Evolutionary conservation across 1,140 invertebrate genomes (phyloP).

Genomic region (Geopemphigus sp.): DNA sequence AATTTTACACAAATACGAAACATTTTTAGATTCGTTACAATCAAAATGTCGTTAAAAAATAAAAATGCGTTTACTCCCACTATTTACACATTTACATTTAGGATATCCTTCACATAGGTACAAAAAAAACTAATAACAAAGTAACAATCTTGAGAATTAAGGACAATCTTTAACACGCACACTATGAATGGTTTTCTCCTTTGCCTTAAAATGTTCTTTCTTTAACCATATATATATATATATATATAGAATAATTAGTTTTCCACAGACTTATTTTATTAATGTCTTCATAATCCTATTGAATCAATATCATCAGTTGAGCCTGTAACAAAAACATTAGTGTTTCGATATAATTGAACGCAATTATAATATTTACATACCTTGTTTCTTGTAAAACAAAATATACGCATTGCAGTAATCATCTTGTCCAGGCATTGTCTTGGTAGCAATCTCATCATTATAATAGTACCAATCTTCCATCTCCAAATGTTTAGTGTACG

Average conservation of each 20-base stretch:
- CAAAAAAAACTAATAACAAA: conserved; percentile 35
- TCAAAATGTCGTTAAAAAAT: conserved; percentile 19
- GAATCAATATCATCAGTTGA: background rate
- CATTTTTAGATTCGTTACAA: no score
- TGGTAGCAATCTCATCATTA: conserved; percentile 65
- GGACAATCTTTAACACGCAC: background rate
- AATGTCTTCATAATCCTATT: background rate
- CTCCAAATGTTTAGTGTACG: conserved; percentile 65
- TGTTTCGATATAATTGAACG: background rate
- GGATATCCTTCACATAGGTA: background rate
- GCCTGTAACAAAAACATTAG: conserved; percentile 10
- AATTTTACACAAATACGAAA: no score
- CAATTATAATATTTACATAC: conserved; percentile 52
- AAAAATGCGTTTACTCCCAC: background rate
- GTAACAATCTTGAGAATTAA: conserved; percentile 18
- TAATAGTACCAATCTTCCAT: conserved; percentile 68
- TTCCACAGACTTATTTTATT: conserved; percentile 8
- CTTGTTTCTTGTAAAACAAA: conserved; percentile 67
- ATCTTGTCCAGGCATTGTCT: conserved; percentile 63
- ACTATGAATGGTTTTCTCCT: conserved; percentile 1
- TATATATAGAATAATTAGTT: background rate
- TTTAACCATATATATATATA: background rate
- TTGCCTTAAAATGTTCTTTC: conserved; percentile 13
- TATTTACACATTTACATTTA: background rate
- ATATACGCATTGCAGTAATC: conserved; percentile 70